Evolutionary conservation across 2,113 vertebrate species (phyloP), one percentile per base, ranked within the genome.

Genomic region (Dipodomys ordii): DNA sequence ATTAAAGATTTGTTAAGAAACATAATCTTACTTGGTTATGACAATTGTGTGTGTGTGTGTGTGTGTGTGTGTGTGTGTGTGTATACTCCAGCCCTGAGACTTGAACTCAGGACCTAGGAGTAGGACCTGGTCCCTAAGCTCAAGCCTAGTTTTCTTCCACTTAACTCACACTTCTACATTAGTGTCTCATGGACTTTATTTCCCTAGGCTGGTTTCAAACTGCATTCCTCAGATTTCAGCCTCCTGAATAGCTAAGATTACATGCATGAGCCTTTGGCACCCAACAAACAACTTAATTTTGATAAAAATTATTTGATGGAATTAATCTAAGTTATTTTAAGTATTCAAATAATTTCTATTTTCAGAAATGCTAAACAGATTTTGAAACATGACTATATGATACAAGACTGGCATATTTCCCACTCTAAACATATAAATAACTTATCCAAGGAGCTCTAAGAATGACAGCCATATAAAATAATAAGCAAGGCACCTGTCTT

Each of bases 401-500:
- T 95, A 32, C 0, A 90, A 82, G 30, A 71, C 4, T 44, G 67
- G 78, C 27, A 53, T 71, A 7, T 46, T 80, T 80, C 1, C 30
- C 57, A 81, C 49, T n/a, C 18, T 23, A 90, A 86, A 88, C 90
- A 7, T 18, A 35, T 46, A 64, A 85, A n/a, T 79, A 80, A 25
- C 28, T 88, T 80, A 25, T 44, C 2, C 25, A 39, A 68, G 22
- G 28, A 87, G 72, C 32, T 91, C 35, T 80, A 69, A 73, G 49
- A 81, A 32, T 71, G 57, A 91, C 22, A 95, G 6, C 10, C 32
- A 25, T 76, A 84, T 60, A 74, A 90, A 96, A 78, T n/a, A 82
- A 93, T 79, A 28, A 69, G 23, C 25, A 81, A 69, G 69, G 72
- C 23, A 71, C 11, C 8, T 81, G 11, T 71, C 32, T 84, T n/a